These are phyloP conservation scores for Todiramphus chloris DNA, from an alignment of 2,113 vertebrate genomes.

Conservation along the genomic window DNA sequence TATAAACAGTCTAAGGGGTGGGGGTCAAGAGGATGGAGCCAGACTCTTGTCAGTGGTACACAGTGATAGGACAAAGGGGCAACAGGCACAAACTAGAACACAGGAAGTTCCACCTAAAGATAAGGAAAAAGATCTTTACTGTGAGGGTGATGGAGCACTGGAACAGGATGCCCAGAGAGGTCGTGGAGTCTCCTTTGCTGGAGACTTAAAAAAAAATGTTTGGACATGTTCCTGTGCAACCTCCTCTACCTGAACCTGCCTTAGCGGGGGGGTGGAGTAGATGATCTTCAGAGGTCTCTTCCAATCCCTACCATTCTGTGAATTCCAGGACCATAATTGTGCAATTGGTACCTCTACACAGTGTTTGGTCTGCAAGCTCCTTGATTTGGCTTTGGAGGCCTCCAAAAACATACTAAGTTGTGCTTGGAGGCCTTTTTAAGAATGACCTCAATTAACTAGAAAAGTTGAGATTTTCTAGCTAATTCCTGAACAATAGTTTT, in stretches of 20 bases:
- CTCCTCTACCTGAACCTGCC: too few species aligned
- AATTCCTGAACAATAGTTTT: background rate
- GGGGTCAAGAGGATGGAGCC: background rate
- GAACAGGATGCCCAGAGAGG: too few species aligned
- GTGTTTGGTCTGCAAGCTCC: background rate
- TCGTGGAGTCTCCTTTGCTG: too few species aligned
- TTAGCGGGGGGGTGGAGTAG: too few species aligned
- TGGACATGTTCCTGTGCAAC: too few species aligned
- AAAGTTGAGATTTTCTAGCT: background rate
- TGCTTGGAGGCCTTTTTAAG: background rate
- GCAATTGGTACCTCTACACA: background rate
- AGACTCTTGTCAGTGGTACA: background rate
- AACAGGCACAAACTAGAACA: background rate
- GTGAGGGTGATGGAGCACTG: background rate
- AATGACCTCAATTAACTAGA: background rate
- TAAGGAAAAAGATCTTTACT: background rate
- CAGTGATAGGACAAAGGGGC: background rate
- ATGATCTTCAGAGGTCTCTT: too few species aligned
- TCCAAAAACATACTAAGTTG: background rate
- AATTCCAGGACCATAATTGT: background rate
- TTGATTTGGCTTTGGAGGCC: background rate
- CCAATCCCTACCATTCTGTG: too few species aligned
- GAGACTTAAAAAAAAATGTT: too few species aligned
- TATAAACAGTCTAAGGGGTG: background rate
- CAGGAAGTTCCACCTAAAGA: background rate